These are phyloP conservation scores for Copidosoma floridanum DNA, from an alignment of 1,140 invertebrate species.

Conservation along the genomic window DNA sequence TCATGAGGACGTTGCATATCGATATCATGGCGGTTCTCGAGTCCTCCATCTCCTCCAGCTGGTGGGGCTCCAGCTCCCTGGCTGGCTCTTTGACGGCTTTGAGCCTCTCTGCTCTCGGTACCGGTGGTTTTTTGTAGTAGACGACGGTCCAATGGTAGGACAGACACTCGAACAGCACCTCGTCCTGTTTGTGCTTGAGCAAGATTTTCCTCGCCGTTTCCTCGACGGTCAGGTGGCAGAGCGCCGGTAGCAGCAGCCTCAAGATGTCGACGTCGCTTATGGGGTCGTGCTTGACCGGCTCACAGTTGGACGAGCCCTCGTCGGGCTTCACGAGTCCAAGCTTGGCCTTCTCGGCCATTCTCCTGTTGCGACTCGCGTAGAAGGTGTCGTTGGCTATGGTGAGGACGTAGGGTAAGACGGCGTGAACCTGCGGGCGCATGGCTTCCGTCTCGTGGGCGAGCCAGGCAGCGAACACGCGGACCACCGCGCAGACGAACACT, in stretches of 20 bases:
- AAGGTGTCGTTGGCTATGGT: slow-evolving; percentile 79
- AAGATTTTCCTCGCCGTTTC: slow-evolving; percentile 81
- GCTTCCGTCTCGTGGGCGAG: slow-evolving; percentile 89
- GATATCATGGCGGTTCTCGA: slow-evolving; percentile 80
- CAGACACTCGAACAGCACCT: slow-evolving; percentile 75
- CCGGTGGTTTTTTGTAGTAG: slow-evolving; percentile 78
- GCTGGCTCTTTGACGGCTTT: slow-evolving; percentile 72
- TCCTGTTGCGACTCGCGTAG: slow-evolving; percentile 66
- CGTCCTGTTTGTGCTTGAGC: slow-evolving; percentile 75
- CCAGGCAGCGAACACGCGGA: slow-evolving; percentile 83
- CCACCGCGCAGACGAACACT: slow-evolving; percentile 77
- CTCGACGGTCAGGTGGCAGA: slow-evolving; percentile 88
- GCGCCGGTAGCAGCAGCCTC: slow-evolving; percentile 77
- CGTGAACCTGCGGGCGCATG: slow-evolving; percentile 78
- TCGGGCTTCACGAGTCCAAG: slow-evolving; percentile 56
- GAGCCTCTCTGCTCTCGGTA: slow-evolving; percentile 73
- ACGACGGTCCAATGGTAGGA: slow-evolving; percentile 84
- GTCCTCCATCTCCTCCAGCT: slow-evolving; percentile 78
- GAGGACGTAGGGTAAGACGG: slow-evolving; percentile 75
- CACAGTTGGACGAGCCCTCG: slow-evolving; percentile 40
- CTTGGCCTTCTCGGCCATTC: slow-evolving; percentile 64
- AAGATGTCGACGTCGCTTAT: slow-evolving; percentile 71
- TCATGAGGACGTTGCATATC: slow-evolving; percentile 89
- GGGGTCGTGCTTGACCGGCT: slow-evolving; percentile 58
- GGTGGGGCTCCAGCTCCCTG: slow-evolving; percentile 68